These are phyloP conservation scores for Chalcis sispes DNA, from an alignment of 2,888 invertebrate species.

Conservation along the genomic window DNA sequence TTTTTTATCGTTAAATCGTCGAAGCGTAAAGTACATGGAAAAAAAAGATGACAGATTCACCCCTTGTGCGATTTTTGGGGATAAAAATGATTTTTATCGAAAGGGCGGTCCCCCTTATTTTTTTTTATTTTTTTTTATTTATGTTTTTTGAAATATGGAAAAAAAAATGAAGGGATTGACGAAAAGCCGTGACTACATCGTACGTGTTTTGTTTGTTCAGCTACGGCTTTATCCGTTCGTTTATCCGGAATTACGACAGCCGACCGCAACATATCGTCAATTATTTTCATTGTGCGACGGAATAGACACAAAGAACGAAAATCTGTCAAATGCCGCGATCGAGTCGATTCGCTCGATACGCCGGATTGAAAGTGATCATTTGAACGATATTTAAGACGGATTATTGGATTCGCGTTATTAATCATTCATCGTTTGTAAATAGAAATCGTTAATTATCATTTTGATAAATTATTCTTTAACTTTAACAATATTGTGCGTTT, in stretches of 20 bases:
- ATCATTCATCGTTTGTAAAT: slow-evolving; percentile 2
- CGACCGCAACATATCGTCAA: slow-evolving; percentile 43
- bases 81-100: slow-evolving; percentile 52
- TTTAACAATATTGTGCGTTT: too few relatives aligned
- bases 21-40: not conserved
- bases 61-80: slow-evolving; percentile 47
- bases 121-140: not conserved
- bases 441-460: not conserved
- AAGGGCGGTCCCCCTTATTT: slow-evolving; percentile 16
- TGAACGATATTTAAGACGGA: slow-evolving; percentile 15
- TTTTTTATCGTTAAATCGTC: not conserved
- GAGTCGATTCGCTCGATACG: not conserved
- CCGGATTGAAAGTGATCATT: slow-evolving; percentile 3
- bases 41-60: not conserved
- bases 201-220: slow-evolving; percentile 31
- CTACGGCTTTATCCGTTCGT: slow-evolving; percentile 32
- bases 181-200: slow-evolving; percentile 3
- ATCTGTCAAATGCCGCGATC: not conserved
- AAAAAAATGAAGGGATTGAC: slow-evolving; percentile 40
- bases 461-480: slow-evolving; percentile 4
- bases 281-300: slow-evolving; percentile 31
- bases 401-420: not conserved
- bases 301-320: slow-evolving; percentile 10
- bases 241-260: slow-evolving; percentile 48
- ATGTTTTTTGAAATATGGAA: slow-evolving; percentile 21